These are phyloP conservation scores for Galaxea fascicularis DNA, from an alignment of 92 coral and sea anemone species.

Conservation along the genomic window DNA sequence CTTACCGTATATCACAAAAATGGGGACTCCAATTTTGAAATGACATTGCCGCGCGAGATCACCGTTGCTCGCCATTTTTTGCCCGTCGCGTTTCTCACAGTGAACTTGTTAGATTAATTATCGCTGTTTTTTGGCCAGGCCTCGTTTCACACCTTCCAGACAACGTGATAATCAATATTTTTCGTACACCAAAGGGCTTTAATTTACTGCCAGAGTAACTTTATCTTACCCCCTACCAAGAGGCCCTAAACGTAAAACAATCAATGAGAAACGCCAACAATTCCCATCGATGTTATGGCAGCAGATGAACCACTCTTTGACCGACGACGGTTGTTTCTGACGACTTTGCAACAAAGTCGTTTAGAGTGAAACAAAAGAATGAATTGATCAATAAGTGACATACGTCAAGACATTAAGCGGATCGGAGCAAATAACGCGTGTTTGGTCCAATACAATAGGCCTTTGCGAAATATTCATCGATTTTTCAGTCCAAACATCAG, in stretches of 20 bases:
- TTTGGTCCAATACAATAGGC: conserved; percentile 26
- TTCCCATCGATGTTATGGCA: conserved; percentile 8
- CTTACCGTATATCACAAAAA: conserved; percentile 30
- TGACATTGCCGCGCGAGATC: background rate
- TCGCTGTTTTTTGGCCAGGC: conserved; percentile 4
- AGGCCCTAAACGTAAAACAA: conserved; percentile 1
- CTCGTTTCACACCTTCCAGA: conserved; percentile 28
- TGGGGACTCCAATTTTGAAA: conserved; percentile 18
- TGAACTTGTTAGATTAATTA: conserved; percentile 12
- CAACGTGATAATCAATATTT: conserved; percentile 16
- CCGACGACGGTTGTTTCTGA: conserved; percentile 12
- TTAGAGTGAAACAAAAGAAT: conserved; percentile 13
- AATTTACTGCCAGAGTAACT: conserved; percentile 26
- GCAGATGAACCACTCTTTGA: background rate
- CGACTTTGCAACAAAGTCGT: conserved; percentile 38
- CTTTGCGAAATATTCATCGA: background rate
- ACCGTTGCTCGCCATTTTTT: conserved; percentile 9
- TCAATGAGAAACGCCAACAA: background rate
- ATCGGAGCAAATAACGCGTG: conserved; percentile 36
- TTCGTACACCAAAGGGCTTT: background rate
- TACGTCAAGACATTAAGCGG: conserved; percentile 40
- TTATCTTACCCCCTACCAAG: conserved; percentile 8
- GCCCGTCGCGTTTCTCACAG: background rate
- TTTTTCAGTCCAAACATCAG: background rate
- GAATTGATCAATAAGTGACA: conserved; percentile 40